These are phyloP conservation scores for Alviniconcha strummeri DNA, from an alignment of 2,888 invertebrate genomes.

Conservation along the genomic window DNA sequence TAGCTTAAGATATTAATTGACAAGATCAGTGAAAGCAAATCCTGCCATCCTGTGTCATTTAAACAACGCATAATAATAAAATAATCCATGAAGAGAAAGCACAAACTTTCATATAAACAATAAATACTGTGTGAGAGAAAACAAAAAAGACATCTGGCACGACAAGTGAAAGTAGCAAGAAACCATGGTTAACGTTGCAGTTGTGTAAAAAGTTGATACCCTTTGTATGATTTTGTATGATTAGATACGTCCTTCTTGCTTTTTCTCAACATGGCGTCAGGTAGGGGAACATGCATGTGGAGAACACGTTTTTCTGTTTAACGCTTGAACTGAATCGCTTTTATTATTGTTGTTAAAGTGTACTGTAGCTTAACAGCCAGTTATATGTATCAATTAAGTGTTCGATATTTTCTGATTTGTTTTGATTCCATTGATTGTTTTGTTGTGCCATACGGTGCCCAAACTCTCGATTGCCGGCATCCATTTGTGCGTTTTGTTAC, in stretches of 20 bases:
- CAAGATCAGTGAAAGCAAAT: too few relatives aligned
- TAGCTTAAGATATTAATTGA: too few relatives aligned
- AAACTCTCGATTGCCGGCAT: too few relatives aligned
- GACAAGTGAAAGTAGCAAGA: too few relatives aligned
- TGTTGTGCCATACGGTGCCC: constrained; percentile 25
- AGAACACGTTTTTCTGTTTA: constrained; percentile 2
- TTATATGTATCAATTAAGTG: neutral
- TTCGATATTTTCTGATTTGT: neutral
- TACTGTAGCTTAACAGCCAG: neutral
- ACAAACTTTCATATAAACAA: too few relatives aligned
- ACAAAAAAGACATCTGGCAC: too few relatives aligned
- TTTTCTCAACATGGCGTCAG: constrained; percentile 33
- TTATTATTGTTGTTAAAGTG: neutral
- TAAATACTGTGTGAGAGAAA: too few relatives aligned
- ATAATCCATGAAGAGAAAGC: too few relatives aligned
- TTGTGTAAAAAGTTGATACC: neutral
- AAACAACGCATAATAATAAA: too few relatives aligned
- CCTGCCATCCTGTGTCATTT: too few relatives aligned
- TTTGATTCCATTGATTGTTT: neutral
- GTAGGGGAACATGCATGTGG: constrained; percentile 26
- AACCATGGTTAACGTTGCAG: too few relatives aligned
- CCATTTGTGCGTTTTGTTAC: too few relatives aligned
- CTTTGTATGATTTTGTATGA: constrained; percentile 2
- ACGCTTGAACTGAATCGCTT: neutral
- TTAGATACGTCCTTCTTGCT: constrained; percentile 11